These are phyloP conservation scores for Graphium colonna DNA, from an alignment of 2,888 invertebrate species.

Conservation along the genomic window DNA sequence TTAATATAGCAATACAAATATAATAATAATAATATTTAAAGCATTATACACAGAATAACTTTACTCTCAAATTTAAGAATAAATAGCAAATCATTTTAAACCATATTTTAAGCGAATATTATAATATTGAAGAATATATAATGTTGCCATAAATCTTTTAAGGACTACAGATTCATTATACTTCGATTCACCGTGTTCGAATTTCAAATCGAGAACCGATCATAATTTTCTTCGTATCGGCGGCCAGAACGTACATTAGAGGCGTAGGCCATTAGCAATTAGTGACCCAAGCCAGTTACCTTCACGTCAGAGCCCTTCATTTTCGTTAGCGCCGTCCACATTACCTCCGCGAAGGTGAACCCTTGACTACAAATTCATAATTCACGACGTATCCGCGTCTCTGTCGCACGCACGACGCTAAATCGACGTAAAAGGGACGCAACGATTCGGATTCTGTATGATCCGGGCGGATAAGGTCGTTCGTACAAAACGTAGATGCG, in stretches of 20 bases:
- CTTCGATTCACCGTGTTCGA: too few relatives aligned
- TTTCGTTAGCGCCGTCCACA: conserved; percentile 73
- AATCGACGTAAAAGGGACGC: conserved; percentile 59
- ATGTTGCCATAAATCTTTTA: too few relatives aligned
- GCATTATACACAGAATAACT: too few relatives aligned
- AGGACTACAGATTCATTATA: too few relatives aligned
- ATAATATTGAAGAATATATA: too few relatives aligned
- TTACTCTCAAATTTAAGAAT: too few relatives aligned
- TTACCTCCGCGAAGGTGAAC: conserved; percentile 71
- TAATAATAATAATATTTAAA: too few relatives aligned
- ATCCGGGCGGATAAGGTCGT: conserved; percentile 72
- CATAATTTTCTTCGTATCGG: conserved; percentile 11
- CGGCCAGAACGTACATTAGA: conserved; percentile 27
- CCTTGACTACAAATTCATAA: conserved; percentile 50
- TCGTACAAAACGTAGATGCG: conserved; percentile 75
- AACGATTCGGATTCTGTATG: conserved; percentile 58
- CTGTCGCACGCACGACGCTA: conserved; percentile 42
- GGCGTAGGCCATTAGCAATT: conserved; percentile 55
- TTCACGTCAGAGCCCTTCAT: conserved; percentile 75
- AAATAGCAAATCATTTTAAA: too few relatives aligned
- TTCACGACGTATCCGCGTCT: conserved; percentile 47
- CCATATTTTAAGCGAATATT: too few relatives aligned
- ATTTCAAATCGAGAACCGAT: background rate
- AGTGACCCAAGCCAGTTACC: conserved; percentile 60
- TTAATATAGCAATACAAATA: too few relatives aligned